These are phyloP conservation scores for Phoxinus dragarum DNA, from an alignment of 2,797 vertebrate genomes.

Conservation along the genomic window DNA sequence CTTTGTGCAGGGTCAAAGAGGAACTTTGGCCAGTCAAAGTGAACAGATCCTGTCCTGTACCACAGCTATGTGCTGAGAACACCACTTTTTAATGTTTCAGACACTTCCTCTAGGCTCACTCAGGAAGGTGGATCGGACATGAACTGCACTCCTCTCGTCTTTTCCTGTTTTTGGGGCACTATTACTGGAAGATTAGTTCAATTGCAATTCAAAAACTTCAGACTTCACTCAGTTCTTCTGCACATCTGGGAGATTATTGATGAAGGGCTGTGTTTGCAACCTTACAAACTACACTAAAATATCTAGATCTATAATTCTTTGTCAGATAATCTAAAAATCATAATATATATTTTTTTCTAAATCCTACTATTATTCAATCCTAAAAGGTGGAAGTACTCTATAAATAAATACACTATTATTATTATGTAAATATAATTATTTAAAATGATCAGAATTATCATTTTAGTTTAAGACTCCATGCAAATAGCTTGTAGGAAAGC, in stretches of 20 bases:
- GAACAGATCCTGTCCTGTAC: conserved; percentile 63
- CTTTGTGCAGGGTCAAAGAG: conserved; percentile 43
- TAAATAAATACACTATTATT: not conserved
- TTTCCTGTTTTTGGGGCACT: conserved; percentile 76
- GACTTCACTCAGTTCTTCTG: not conserved
- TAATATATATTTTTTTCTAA: not conserved
- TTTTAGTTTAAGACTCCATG: not conserved
- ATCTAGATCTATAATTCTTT: not conserved
- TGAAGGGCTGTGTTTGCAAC: not conserved
- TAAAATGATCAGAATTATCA: not conserved
- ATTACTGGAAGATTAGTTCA: not conserved
- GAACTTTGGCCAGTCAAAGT: conserved; percentile 25
- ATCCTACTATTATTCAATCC: not conserved
- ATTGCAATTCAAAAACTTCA: too few relatives aligned
- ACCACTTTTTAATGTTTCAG: conserved; percentile 70
- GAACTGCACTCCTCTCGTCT: conserved; percentile 75
- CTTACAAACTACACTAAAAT: not conserved
- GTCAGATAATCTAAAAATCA: not conserved
- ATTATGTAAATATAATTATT: not conserved
- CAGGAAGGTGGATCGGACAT: conserved; percentile 88
- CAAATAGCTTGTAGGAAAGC: not conserved
- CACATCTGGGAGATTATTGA: not conserved
- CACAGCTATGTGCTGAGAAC: conserved; percentile 79
- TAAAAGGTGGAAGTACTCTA: not conserved
- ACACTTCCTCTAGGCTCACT: conserved; percentile 82